A percentile compares a stretch with the other conserved stretches of the same genome.
These are phyloP conservation scores for Solea solea DNA, from an alignment of 2,113 vertebrate genomes.

Conservation along the genomic window DNA sequence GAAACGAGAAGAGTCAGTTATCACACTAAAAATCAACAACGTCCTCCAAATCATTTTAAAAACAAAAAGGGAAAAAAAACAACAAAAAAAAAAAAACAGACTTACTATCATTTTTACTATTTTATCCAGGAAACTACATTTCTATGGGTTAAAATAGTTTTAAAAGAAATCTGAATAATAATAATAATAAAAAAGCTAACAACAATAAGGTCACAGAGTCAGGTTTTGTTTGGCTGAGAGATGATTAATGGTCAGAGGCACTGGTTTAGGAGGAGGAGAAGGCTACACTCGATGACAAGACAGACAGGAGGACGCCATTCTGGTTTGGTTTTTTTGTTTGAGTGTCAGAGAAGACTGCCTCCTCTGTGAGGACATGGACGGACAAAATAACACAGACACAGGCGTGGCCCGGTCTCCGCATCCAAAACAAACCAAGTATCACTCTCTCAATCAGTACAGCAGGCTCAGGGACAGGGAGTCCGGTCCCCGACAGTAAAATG, in stretches of 20 bases:
- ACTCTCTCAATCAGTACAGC: constrained; percentile 37
- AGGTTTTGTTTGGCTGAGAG: constrained; percentile 62
- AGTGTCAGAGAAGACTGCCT: constrained; percentile 29
- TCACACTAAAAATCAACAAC: constrained; percentile 62
- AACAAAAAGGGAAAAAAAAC: not conserved
- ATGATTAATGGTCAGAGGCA: constrained; percentile 69
- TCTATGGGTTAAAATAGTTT: constrained; percentile 64
- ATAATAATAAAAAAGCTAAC: constrained; percentile 13
- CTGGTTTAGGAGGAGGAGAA: constrained; percentile 54
- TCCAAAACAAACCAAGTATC: constrained; percentile 27
- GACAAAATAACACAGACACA: constrained; percentile 30
- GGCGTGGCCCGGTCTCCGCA: constrained; percentile 40
- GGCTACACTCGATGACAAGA: constrained; percentile 12
- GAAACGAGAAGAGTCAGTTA: constrained; percentile 36
- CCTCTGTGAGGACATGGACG: constrained; percentile 33
- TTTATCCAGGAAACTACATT: constrained; percentile 42
- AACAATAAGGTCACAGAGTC: constrained; percentile 57
- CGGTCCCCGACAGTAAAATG: not conserved
- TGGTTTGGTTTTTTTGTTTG: constrained; percentile 23
- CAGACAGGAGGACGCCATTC: constrained; percentile 8
- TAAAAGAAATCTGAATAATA: constrained; percentile 39
- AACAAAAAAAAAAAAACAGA: constrained; percentile 32
- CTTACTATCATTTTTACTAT: constrained; percentile 60
- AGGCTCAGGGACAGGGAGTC: constrained; percentile 1
- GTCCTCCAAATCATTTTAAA: constrained; percentile 45